These are phyloP conservation scores for Gobio gobio DNA, from an alignment of 2,113 vertebrate species.

Conservation along the genomic window DNA sequence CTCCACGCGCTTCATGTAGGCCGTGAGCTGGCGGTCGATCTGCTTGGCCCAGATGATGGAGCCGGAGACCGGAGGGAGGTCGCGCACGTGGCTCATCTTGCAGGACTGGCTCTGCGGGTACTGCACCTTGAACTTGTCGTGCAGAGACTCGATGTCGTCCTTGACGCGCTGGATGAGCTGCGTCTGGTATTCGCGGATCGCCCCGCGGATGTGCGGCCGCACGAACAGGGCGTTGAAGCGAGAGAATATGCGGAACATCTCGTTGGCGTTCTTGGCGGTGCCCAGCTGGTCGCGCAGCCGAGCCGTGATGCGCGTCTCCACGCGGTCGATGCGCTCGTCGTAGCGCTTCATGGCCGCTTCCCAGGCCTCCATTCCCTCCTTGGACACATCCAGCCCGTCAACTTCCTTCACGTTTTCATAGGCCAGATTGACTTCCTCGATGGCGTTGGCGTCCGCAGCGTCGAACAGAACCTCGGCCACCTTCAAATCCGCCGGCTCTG, in stretches of 20 bases:
- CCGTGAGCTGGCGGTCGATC: constrained; percentile 95
- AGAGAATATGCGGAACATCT: constrained; percentile 99
- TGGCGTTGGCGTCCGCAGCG: constrained; percentile 95
- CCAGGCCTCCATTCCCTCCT: constrained; percentile 98
- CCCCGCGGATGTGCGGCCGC: constrained; percentile 94
- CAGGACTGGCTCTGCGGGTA: constrained; percentile 98
- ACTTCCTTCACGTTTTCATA: constrained; percentile 99
- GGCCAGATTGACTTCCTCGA: constrained; percentile 97
- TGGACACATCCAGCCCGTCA: constrained; percentile 95
- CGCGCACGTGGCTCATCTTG: constrained; percentile 98
- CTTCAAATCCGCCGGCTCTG: constrained; percentile 95
- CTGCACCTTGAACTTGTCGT: constrained; percentile 99
- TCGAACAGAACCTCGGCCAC: constrained; percentile 96
- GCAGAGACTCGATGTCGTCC: constrained; percentile 96
- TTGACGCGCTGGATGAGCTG: constrained; percentile 98
- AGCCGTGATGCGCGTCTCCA: constrained; percentile 97
- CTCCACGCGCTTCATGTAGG: constrained; percentile 99
- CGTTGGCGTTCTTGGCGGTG: constrained; percentile 97
- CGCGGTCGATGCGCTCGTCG: constrained; percentile 94
- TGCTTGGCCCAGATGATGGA: constrained; percentile 99
- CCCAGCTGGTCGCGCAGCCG: constrained; percentile 95
- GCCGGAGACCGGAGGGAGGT: constrained; percentile 93
- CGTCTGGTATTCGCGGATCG: constrained; percentile 96
- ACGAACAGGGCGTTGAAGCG: constrained; percentile 98
- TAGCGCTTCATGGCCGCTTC: constrained; percentile 98